phyloP scores from a whole-genome alignment of 2,797 vertebrate species.

The Gymnopithys bicolor region DNA sequence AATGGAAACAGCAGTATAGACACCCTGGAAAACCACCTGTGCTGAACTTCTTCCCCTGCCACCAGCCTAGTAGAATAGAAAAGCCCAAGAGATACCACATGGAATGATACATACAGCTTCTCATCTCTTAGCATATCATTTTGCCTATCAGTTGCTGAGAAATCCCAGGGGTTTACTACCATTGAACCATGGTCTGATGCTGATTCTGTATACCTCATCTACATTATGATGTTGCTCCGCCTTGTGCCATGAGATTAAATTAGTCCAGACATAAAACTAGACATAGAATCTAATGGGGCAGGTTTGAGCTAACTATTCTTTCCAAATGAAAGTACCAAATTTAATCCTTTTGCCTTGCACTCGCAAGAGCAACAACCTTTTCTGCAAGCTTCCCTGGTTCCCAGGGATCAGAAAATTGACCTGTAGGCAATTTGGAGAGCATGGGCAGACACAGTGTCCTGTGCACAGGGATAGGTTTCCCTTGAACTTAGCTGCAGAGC shows the following conservation, averaged over 20 bases:
- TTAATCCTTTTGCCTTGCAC: background rate
- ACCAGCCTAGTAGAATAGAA: background rate
- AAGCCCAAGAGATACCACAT: background rate
- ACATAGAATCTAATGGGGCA: background rate
- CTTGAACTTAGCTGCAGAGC: background rate
- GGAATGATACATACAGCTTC: background rate
- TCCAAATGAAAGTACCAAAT: background rate
- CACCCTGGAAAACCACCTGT: background rate
- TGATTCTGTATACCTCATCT: background rate
- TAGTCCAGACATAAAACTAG: background rate
- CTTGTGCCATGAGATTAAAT: background rate
- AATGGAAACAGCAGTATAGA: background rate
- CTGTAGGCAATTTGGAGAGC: background rate
- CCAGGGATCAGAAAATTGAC: background rate
- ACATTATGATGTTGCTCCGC: background rate
- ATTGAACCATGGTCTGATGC: fast-evolving
- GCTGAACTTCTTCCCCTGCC: background rate
- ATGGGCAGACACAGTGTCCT: background rate
- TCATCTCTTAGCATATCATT: background rate
- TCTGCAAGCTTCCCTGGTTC: background rate
- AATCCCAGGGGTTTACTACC: background rate
- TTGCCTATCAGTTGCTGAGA: background rate
- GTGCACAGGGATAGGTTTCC: background rate
- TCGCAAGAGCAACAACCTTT: fast-evolving
- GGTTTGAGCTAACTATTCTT: background rate